Evolutionary conservation across 2,113 vertebrate genomes (phyloP).

Genomic region (Stigmatopora argus): DNA sequence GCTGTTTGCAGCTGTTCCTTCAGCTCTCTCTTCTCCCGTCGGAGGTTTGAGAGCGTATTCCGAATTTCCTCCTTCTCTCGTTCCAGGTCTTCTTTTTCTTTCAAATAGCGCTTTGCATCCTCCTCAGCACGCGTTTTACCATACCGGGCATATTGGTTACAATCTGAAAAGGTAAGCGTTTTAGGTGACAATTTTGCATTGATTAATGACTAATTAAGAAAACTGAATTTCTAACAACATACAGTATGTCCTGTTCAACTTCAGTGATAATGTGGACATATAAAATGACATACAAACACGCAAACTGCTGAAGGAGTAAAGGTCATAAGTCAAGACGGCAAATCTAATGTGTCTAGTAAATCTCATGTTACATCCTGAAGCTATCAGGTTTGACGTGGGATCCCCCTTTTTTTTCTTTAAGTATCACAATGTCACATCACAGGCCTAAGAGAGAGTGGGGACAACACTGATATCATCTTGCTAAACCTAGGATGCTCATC

Average conservation of each 20-base stretch:
- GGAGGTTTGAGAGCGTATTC: constrained; percentile 72
- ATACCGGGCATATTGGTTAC: constrained; percentile 87
- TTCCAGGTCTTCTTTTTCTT: constrained; percentile 89
- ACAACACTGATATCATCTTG: constrained; percentile 25
- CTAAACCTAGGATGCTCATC: constrained; percentile 12
- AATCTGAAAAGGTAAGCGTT: constrained; percentile 66
- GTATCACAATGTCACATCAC: constrained; percentile 29
- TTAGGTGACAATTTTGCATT: constrained; percentile 33
- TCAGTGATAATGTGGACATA: constrained; percentile 4
- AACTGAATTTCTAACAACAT: neutral
- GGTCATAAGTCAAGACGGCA: constrained; percentile 34
- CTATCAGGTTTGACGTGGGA: constrained; percentile 10
- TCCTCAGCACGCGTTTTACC: constrained; percentile 94
- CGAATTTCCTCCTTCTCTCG: constrained; percentile 80
- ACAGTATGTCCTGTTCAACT: neutral
- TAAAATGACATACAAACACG: constrained; percentile 21
- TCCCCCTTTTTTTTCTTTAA: constrained; percentile 43
- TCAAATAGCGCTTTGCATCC: constrained; percentile 84
- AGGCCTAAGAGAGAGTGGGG: constrained; percentile 19
- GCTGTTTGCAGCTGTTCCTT: constrained; percentile 80
- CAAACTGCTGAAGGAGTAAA: constrained; percentile 19
- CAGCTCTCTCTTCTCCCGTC: constrained; percentile 83
- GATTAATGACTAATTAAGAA: neutral
- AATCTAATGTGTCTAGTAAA: constrained; percentile 61
- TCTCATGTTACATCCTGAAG: constrained; percentile 56